Conservation (phyloP, 2,113 vertebrate species). For the Lamprologus callipterus region DNA sequence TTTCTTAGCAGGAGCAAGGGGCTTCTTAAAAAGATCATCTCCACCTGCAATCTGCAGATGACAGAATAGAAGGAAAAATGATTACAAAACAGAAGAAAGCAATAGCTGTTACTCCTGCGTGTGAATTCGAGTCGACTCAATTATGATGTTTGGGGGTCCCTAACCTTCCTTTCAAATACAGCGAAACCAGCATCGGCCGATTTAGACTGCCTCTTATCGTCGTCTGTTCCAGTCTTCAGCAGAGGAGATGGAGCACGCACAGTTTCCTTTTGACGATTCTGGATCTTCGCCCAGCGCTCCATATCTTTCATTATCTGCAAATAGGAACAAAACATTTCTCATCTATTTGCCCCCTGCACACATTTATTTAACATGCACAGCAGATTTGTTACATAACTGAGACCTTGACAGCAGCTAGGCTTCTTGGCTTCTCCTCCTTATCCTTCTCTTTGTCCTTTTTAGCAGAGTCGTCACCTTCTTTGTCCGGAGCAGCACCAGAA, state of each 20-base stretch:
- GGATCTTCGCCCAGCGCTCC: constrained; percentile 81
- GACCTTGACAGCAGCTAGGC: constrained; percentile 77
- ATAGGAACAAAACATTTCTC: not conserved
- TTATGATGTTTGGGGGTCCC: not conserved
- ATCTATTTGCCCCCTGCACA: not conserved
- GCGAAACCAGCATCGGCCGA: constrained; percentile 76
- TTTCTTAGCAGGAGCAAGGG: constrained; percentile 81
- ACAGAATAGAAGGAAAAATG: not conserved
- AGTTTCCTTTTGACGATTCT: constrained; percentile 75
- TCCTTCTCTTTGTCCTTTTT: constrained; percentile 70
- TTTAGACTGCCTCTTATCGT: constrained; percentile 70
- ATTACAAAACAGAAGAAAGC: not conserved
- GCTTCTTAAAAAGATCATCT: constrained; percentile 95
- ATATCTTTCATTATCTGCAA: constrained; percentile 80
- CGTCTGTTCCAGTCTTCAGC: constrained; percentile 45
- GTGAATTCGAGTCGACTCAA: not conserved
- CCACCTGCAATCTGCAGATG: constrained; percentile 55
- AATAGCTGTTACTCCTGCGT: not conserved
- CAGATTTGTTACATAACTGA: not conserved
- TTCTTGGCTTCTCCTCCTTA: constrained; percentile 73
- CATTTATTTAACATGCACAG: not conserved
- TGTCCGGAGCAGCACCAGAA: constrained; percentile 22
- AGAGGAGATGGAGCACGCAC: constrained; percentile 66
- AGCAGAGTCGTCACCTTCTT: constrained; percentile 57
- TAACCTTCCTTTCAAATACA: constrained; percentile 77